Evolutionary conservation across 2,113 vertebrate species (phyloP).

Genomic region (Vireo altiloquus): DNA sequence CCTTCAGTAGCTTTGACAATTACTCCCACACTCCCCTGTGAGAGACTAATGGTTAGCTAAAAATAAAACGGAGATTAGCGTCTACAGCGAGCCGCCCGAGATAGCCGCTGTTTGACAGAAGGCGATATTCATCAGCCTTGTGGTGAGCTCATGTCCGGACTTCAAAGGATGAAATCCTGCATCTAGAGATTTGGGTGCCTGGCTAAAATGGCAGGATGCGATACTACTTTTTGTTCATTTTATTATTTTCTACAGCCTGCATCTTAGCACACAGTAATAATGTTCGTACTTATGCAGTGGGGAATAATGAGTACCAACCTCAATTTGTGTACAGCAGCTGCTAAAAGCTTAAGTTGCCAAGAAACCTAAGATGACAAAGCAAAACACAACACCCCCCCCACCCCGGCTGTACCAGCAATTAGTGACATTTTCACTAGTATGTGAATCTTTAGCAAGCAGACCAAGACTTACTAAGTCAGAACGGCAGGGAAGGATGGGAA

Average conservation of each 20-base stretch:
- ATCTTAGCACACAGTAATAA: background rate
- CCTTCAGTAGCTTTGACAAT: slow-evolving; percentile 69
- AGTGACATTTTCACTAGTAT: background rate
- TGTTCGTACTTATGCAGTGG: background rate
- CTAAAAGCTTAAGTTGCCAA: background rate
- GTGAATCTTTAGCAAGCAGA: background rate
- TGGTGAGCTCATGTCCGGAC: background rate
- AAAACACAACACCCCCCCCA: background rate
- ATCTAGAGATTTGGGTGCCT: background rate
- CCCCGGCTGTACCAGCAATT: background rate
- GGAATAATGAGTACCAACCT: background rate
- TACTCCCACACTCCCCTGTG: slow-evolving; percentile 68
- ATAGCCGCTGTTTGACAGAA: background rate
- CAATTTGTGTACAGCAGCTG: background rate
- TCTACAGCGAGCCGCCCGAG: background rate
- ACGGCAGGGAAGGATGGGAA: background rate
- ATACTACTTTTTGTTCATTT: background rate
- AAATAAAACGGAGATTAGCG: slow-evolving; percentile 70
- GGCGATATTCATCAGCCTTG: background rate
- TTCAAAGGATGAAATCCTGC: background rate
- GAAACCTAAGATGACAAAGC: background rate
- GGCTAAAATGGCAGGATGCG: background rate
- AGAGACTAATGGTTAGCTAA: slow-evolving; percentile 78
- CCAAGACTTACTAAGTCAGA: background rate
- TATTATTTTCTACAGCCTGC: background rate